Evolutionary conservation across 2,113 vertebrate species (phyloP), one percentile per base, ranked within the genome.

Genomic region (Phalacrocorax brasilianus): DNA sequence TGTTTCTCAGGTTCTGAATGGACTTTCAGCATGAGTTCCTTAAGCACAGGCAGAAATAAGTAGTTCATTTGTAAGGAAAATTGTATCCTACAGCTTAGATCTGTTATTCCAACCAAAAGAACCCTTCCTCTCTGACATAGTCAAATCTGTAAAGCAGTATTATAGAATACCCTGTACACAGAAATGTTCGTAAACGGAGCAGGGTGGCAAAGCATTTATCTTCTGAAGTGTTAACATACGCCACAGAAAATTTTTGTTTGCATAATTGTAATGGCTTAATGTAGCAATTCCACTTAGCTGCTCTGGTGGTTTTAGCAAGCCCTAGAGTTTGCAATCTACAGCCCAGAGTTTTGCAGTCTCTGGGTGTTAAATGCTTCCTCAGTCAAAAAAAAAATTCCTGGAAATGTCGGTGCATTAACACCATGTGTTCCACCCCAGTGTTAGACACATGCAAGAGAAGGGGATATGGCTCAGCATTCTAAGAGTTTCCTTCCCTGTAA

Each of bases 391-490:
- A 35, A 28, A 2, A 17, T 38, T 10, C 15, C 20, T 59, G 21
- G 12, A 75, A 47, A 42, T 21, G 9, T 24, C 72, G 2, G 1
- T 49, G 14, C 16, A 30, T 19, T 62, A 73, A 9, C 12, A 38
- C 2, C 17, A 65, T 0, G 1, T 0, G 1, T 7, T 53, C 32
- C 15, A 77, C 15, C 20, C 5, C 18, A 2, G 5, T 19, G 3
- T 63, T 35, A 42, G 17, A 13, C 13, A 16, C 4, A 49, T 8
- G 5, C 6, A 52, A 75, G 6, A 24, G 15, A 33, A 78, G 12
- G 5, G 38, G 21, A 6, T 55, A 50, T 18, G 19, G 24, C 44
- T 80, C 44, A 71, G 12, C 33, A 44, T 71, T 56, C 17, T n/a
- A 21, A 79, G 50, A 52, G 6, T 42, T 84, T 70, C 13, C 12